Conservation (phyloP, 2,113 vertebrate genomes). For the Motacilla alba region DNA sequence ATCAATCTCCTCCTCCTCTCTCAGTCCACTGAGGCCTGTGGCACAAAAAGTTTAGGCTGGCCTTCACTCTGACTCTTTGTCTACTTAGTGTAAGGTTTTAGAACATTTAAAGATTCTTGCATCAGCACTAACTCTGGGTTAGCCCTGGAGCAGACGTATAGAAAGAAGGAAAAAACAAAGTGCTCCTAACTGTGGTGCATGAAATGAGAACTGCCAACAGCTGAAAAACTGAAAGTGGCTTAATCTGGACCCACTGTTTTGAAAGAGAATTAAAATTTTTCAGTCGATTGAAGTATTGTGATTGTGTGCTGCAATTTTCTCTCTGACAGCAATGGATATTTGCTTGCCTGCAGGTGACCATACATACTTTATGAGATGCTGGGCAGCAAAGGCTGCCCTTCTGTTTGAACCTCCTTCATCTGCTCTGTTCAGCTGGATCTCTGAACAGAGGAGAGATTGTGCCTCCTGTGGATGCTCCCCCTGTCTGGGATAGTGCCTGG, state of each 20-base stretch:
- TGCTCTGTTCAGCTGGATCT: background rate
- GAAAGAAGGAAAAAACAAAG: background rate
- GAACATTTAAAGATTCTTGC: background rate
- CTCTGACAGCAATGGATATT: background rate
- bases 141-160: background rate
- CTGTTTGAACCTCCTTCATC: background rate
- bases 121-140: background rate
- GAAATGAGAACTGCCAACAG: background rate
- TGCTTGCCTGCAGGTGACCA: background rate
- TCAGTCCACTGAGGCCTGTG: background rate
- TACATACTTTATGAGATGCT: background rate
- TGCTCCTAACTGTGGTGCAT: background rate
- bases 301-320: background rate
- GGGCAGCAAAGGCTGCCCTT: background rate
- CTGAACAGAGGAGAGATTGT: background rate
- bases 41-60: background rate
- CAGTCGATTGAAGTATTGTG: accelerated
- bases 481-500: background rate
- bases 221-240: background rate
- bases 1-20: background rate
- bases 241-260: background rate
- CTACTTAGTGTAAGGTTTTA: background rate
- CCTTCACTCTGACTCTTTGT: background rate
- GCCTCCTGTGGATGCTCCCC: background rate
- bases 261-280: background rate